These are phyloP conservation scores for Pleuronectes platessa DNA, from an alignment of 2,113 vertebrate species.

Conservation along the genomic window DNA sequence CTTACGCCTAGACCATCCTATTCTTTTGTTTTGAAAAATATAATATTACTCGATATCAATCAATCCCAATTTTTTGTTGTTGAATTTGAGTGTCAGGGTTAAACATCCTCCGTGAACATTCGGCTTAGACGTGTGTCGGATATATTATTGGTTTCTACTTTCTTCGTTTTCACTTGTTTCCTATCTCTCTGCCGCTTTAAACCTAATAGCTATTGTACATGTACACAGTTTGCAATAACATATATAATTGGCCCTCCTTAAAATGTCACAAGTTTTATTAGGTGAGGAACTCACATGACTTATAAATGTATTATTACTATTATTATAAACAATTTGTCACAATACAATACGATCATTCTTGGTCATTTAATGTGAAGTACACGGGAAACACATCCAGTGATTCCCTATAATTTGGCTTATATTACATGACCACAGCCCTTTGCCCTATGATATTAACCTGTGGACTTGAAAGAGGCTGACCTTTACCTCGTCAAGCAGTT, in stretches of 20 bases:
- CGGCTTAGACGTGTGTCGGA: too few relatives aligned
- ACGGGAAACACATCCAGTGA: not conserved
- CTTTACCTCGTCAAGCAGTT: constrained; percentile 1
- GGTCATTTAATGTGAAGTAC: not conserved
- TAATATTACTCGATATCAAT: too few relatives aligned
- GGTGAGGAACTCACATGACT: not conserved
- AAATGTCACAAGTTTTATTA: not conserved
- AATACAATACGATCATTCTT: not conserved
- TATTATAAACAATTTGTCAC: not conserved
- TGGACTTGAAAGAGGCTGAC: not conserved
- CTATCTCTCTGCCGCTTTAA: not conserved
- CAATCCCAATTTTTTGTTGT: too few relatives aligned
- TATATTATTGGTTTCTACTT: constrained; percentile 2
- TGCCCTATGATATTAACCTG: not conserved
- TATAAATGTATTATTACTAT: not conserved
- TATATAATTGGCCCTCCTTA: not conserved
- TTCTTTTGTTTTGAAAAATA: too few relatives aligned
- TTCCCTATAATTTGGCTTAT: not conserved
- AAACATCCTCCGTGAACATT: too few relatives aligned
- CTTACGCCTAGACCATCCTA: too few relatives aligned
- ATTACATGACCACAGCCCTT: not conserved
- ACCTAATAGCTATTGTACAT: too few relatives aligned
- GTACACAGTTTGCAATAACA: not conserved
- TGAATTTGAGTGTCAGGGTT: too few relatives aligned
- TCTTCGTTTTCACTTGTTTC: not conserved